Base-by-base conservation (phyloP, 2,797 vertebrate genomes). In the Betta splendens region DNA sequence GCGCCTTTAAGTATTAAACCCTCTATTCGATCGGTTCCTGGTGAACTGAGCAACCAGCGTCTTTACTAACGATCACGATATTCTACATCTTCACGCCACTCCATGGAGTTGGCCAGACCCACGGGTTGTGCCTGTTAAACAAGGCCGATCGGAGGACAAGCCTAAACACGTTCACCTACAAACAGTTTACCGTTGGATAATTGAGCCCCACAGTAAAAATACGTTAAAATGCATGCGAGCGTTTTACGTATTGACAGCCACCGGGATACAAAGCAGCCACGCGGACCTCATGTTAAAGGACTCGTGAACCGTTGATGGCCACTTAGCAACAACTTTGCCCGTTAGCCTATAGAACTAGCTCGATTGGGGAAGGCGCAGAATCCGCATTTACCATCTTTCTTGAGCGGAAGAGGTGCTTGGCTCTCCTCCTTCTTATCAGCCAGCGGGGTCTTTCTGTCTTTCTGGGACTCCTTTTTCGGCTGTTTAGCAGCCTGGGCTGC, bases 401-500 rank as follows among this genome's bases (percentile, higher is more conserved):
- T 96, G 7, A 95, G 93, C 49, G 95, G 88, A 48, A 93, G 94
- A 1, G 75, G 95, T 60, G 87, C 93, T 85, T 93, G 94, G 48
- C 83, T 89, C 58, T 95, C 94, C 73, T 96, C 95, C 79, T 97
- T 94, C 74, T 94, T 96, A 1, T 93, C 95, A 0, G 84, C 69
- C 64, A 93, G 77, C 0, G 93, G 93, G 63, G 68, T 87, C 90
- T 94, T 98, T 83, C 95, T 93, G 40, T 98, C 96, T 85, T 98
- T 98, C 81, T 97, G 96, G 4, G 95, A 94, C 85, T 98, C 96
- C 69, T 96, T 98, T 75, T 93, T 94, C 62, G 93, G 89, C 82
- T 93, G 94, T 75, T 97, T 98, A 1, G 94, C 90, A 65, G 92
- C 92, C 87, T 93, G 93, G 35, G 92, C 92, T 43, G 92, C 87